Evolutionary conservation across 2,888 invertebrate genomes (phyloP).

Genomic region (Zelleria hepariella): DNA sequence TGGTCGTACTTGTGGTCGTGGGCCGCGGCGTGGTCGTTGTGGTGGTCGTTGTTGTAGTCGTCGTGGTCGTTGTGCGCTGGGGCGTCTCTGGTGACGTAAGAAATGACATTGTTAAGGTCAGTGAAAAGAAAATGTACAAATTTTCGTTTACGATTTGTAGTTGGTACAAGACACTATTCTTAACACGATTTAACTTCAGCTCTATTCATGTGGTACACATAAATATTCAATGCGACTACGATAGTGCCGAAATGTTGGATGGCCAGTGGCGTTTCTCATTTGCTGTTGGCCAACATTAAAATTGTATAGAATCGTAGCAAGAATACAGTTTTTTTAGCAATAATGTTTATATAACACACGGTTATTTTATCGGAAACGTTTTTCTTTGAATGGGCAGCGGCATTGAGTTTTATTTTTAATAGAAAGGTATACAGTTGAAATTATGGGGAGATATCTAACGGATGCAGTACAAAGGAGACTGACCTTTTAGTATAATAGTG

Average conservation of each 20-base stretch:
- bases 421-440: not conserved
- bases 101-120: not conserved
- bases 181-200: no score
- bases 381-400: not conserved
- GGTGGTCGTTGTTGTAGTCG: slow-evolving; percentile 53
- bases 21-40: slow-evolving; percentile 42
- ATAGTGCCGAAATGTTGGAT: no score
- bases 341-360: no score
- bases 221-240: no score
- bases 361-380: not conserved
- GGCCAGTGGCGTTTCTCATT: no score
- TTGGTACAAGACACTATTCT: no score
- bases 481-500: slow-evolving; percentile 84
- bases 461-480: slow-evolving; percentile 4
- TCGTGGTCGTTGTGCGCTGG: slow-evolving; percentile 53
- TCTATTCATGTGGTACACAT: no score
- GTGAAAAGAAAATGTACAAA: no score
- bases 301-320: no score
- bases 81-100: slow-evolving; percentile 55
- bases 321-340: no score
- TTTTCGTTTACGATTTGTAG: no score
- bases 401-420: not conserved
- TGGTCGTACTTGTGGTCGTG: slow-evolving; percentile 38
- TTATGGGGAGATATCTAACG: not conserved
- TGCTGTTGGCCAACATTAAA: no score